phyloP scores from a whole-genome alignment of 1,140 invertebrate species.

The Gonatopus flavifemur region DNA sequence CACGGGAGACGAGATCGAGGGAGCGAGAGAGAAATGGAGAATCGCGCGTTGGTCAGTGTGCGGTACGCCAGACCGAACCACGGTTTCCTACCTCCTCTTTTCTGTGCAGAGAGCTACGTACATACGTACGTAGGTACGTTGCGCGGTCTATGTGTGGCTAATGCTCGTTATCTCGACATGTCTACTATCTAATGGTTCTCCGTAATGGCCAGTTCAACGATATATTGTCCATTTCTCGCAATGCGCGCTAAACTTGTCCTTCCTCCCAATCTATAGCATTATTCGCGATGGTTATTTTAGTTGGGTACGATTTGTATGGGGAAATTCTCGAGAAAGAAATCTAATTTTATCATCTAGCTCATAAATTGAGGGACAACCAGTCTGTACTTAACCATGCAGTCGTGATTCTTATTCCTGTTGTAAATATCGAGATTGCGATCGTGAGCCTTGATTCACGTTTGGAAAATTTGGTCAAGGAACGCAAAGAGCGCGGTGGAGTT shows the following conservation, averaged over 20 bases:
- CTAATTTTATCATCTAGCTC: too few species aligned
- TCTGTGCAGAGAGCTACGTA: constrained; percentile 23
- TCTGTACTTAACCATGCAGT: too few species aligned
- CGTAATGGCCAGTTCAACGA: constrained; percentile 53
- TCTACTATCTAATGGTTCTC: constrained; percentile 58
- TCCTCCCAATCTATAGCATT: constrained; percentile 45
- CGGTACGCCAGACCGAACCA: constrained; percentile 27
- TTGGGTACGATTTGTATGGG: constrained; percentile 30
- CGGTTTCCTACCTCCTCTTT: constrained; percentile 21
- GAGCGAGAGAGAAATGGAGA: background rate
- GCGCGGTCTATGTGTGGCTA: constrained; percentile 52
- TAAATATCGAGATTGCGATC: too few species aligned
- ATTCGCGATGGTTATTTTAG: constrained; percentile 51
- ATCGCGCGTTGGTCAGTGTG: constrained; percentile 9
- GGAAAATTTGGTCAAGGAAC: too few species aligned
- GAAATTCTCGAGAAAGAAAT: constrained; percentile 26
- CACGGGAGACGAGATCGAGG: background rate
- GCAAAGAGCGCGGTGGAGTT: too few species aligned
- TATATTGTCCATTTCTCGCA: constrained; percentile 56
- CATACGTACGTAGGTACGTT: too few species aligned
- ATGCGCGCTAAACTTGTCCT: constrained; percentile 40
- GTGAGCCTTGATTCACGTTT: too few species aligned
- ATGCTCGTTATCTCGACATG: constrained; percentile 59
- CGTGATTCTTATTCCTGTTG: too few species aligned
- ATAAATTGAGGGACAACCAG: too few species aligned